Base-by-base conservation (phyloP, 2,113 vertebrate genomes). In the Peromyscus polionotus region DNA sequence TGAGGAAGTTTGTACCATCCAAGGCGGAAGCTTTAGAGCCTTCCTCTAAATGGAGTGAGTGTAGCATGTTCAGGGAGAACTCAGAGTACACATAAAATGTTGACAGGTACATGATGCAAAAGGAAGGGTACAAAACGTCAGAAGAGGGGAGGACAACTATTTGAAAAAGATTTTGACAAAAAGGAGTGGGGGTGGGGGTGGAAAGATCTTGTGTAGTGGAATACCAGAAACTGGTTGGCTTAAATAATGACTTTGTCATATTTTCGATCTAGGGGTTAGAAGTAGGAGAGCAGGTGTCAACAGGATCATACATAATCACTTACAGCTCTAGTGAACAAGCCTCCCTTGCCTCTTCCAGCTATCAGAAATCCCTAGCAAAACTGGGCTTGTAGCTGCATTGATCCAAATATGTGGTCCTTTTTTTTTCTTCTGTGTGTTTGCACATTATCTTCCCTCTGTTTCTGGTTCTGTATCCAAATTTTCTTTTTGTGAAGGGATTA, bases 111-210 rank as follows among this genome's bases (percentile, higher is more conserved):
- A 81, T 33, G 16, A 68, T 4, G 28, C 7, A 4, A 31, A 9
- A 68, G 33, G 61, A 68, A 88, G 14, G 17, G 77, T 39, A 45
- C 26, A 51, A 42, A 65, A 51, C 54, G 72, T 4, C 54, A 12
- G 33, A 45, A 61, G 65, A 14, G 42, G 28, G 12, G 13, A 84
- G 51, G n/a, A 54, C 36, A 72, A 42, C 14, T 59, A 59, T 59
- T 54, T 89, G 87, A 72, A 89, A 73, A 89, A 39, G 36, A 17
- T 28, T 42, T 39, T 39, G 36, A 4, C 67, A 31, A 73, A 70
- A 51, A 51, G 8, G 51, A 10, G 10, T 9, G 16, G 19, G 1
- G 3, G 0, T 0, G 5, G 10, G 4, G 6, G 11, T 5, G 26
- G 33, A n/a, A 26, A 42, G 80, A 76, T 45, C 36, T 28, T 13